A percentile compares a stretch with the other conserved stretches of the same genome.
phyloP scores from a whole-genome alignment of 2,797 vertebrate species.

The Sebastes taczanowskii region DNA sequence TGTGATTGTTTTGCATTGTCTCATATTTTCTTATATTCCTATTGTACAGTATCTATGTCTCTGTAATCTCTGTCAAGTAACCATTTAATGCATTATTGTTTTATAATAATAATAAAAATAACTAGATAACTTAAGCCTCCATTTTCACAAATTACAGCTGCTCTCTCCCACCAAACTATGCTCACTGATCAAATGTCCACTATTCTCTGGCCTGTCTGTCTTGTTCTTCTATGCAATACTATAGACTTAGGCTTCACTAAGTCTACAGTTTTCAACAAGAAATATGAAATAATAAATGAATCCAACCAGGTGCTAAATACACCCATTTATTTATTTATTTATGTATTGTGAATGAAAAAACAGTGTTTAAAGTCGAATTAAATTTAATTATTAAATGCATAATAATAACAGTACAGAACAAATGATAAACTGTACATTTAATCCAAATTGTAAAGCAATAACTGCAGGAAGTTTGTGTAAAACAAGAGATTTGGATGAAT shows the following conservation, averaged over 20 bases:
- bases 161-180: background rate
- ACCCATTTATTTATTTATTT: background rate
- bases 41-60: background rate
- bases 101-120: background rate
- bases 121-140: background rate
- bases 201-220: background rate
- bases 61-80: background rate
- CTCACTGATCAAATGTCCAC: background rate
- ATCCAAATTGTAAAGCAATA: too few species aligned
- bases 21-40: background rate
- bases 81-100: background rate
- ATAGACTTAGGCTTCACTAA: background rate
- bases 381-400: too few species aligned
- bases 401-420: too few species aligned
- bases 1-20: background rate
- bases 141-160: background rate
- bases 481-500: too few species aligned
- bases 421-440: too few species aligned
- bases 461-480: too few species aligned
- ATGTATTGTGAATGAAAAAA: background rate
- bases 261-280: too few species aligned
- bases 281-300: background rate
- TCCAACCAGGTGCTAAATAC: background rate
- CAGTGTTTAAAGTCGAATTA: background rate
- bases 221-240: background rate